Evolutionary conservation across 2,113 vertebrate species (phyloP).

Genomic region (Pandion haliaetus): DNA sequence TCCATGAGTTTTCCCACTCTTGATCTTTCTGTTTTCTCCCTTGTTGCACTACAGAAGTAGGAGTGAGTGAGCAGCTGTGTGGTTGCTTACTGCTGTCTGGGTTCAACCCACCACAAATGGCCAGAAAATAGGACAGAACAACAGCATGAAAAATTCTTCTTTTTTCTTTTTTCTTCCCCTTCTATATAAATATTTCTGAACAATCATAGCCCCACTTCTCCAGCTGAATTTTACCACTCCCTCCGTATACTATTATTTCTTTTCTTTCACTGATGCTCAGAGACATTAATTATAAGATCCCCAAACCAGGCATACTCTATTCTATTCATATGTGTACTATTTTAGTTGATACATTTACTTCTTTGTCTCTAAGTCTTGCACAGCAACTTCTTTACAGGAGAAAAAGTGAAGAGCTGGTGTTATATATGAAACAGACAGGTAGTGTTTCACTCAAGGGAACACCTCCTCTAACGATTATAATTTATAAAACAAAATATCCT

Average conservation of each 20-base stretch:
- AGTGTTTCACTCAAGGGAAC: slow-evolving; percentile 59
- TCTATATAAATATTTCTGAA: neutral
- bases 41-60: fast-evolving
- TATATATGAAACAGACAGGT: slow-evolving; percentile 42
- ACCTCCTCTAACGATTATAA: slow-evolving; percentile 66
- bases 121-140: neutral
- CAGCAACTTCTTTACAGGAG: neutral
- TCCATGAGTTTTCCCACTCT: neutral
- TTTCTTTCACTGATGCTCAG: neutral
- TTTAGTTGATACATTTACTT: neutral
- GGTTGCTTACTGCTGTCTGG: neutral
- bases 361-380: neutral
- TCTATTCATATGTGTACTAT: neutral
- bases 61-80: neutral
- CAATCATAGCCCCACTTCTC: neutral
- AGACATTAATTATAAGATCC: neutral
- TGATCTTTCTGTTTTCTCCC: neutral
- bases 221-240: neutral
- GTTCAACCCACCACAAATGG: neutral
- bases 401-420: neutral
- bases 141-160: neutral
- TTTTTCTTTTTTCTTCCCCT: neutral
- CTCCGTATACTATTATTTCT: neutral
- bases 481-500: slow-evolving; percentile 77
- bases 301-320: neutral